Percentiles rank a stretch among this genome's conserved stretches.
Evolutionary conservation across 2,113 vertebrate genomes (phyloP).

Genomic region (Zeus faber): DNA sequence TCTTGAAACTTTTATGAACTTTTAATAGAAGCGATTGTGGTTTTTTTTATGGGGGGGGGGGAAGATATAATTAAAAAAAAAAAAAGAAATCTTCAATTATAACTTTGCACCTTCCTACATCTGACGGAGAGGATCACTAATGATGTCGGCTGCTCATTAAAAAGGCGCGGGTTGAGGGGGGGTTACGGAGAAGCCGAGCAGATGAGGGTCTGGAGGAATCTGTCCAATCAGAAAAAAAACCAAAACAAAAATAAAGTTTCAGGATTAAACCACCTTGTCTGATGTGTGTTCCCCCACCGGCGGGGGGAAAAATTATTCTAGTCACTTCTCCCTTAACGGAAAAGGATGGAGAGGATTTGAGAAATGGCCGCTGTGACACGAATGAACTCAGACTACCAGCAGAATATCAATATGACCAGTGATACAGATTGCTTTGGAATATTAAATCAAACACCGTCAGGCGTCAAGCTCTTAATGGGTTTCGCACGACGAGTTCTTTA

Average conservation of each 20-base stretch:
- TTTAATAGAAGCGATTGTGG: too few relatives aligned
- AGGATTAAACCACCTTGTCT: too few relatives aligned
- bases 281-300: too few relatives aligned
- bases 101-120: background rate
- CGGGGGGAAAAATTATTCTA: too few relatives aligned
- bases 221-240: too few relatives aligned
- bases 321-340: background rate
- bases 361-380: background rate
- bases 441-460: too few relatives aligned
- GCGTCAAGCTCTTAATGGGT: too few relatives aligned
- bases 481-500: too few relatives aligned
- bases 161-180: background rate
- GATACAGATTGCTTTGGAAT: conserved; percentile 9
- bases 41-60: too few relatives aligned
- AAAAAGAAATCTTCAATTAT: background rate
- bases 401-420: background rate
- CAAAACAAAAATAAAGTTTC: too few relatives aligned
- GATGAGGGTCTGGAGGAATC: background rate
- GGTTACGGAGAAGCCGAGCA: background rate
- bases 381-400: background rate
- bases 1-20: background rate
- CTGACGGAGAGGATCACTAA: background rate
- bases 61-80: too few relatives aligned
- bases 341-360: background rate
- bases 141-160: background rate